Conservation (phyloP, 2,797 vertebrate species). For the Coendou prehensilis region DNA sequence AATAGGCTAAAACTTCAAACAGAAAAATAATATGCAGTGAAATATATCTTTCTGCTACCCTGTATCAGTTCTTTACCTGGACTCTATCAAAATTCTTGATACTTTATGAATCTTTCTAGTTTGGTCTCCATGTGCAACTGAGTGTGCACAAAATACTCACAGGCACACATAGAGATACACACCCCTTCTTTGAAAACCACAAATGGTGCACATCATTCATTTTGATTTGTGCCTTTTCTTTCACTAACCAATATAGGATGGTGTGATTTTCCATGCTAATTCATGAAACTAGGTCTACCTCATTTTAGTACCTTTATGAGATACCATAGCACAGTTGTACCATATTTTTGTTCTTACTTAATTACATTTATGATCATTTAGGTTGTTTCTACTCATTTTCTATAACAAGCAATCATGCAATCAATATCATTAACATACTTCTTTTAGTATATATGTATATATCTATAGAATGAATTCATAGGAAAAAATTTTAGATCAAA, state of each 20-base stretch:
- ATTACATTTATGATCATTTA: neutral
- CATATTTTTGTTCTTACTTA: neutral
- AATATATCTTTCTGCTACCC: neutral
- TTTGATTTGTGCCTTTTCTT: neutral
- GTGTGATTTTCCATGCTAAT: neutral
- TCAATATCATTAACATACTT: neutral
- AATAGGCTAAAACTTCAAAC: neutral
- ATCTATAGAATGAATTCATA: neutral
- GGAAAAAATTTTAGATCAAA: conserved; percentile 21
- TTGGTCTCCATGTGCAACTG: neutral
- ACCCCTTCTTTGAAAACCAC: neutral
- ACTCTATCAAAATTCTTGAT: neutral
- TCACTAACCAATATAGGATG: neutral
- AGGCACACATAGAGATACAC: neutral
- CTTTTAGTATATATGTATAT: neutral
- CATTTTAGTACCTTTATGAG: neutral
- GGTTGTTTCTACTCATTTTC: neutral
- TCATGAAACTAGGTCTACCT: neutral
- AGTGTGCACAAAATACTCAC: neutral
- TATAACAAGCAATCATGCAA: conserved; percentile 2
- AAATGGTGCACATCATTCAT: neutral
- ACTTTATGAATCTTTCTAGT: neutral
- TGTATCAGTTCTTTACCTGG: neutral
- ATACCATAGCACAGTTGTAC: neutral
- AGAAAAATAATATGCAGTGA: neutral